Percentiles rank a stretch among this genome's conserved stretches.
Conservation (phyloP, 2,888 invertebrate genomes). For the Graphium colonna region DNA sequence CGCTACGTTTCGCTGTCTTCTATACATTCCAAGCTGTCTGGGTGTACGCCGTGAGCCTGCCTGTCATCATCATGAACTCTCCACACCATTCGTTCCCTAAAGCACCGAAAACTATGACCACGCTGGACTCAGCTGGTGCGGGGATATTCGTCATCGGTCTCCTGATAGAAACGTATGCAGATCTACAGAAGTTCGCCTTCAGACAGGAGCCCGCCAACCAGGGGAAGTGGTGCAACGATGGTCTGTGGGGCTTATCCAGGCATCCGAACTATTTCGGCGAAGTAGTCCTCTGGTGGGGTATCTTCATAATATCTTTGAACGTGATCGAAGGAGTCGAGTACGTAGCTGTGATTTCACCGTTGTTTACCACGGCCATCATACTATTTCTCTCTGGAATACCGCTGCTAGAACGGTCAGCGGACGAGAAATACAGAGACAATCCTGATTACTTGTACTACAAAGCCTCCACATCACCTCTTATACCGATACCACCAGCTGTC, state of each 20-base stretch:
- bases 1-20: conserved; percentile 93
- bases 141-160: conserved; percentile 92
- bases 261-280: conserved; percentile 98
- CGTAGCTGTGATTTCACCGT: conserved; percentile 91
- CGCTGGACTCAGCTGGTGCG: conserved; percentile 91
- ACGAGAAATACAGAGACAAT: conserved; percentile 93
- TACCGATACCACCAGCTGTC: conserved; percentile 92
- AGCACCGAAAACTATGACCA: conserved; percentile 92
- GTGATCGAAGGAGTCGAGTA: conserved; percentile 92
- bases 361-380: conserved; percentile 93
- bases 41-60: conserved; percentile 94
- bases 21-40: conserved; percentile 96
- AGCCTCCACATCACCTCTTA: conserved; percentile 91
- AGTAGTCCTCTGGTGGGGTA: conserved; percentile 96
- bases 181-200: conserved; percentile 95
- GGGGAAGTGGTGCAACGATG: conserved; percentile 96
- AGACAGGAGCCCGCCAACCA: conserved; percentile 92
- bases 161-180: conserved; percentile 93
- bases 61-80: conserved; percentile 94
- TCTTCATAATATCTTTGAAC: conserved; percentile 92
- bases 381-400: conserved; percentile 95
- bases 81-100: conserved; percentile 87
- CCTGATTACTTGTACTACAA: conserved; percentile 94
- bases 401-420: conserved; percentile 90
- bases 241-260: conserved; percentile 92